Evolutionary conservation across 1,140 invertebrate genomes (phyloP), one percentile per base, ranked within the genome.

Genomic region (Brachionus plicatilis): DNA sequence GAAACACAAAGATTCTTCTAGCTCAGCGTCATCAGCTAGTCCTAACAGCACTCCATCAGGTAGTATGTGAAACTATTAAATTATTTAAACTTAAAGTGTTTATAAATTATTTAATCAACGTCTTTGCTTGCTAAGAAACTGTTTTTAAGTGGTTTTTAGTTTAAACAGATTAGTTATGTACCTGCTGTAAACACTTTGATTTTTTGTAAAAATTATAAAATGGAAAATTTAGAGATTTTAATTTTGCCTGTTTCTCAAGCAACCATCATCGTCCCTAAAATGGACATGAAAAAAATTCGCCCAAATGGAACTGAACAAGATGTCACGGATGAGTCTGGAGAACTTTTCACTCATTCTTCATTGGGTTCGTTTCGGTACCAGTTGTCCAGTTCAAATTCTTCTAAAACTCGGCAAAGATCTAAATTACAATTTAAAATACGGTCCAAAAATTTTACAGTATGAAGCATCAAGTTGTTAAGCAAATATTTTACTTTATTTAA

Each of bases 231-330:
- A 27, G 72, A 76, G 20, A 50, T 50, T 76, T 50, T 27, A 27
- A 76, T 76, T 76, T 76, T 76, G 47, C 72, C 72, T 20, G 47
- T 76, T 76, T 76, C n/a, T 50, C 72, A 50, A 50, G 24, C 20
- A 50, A 76, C 17, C 1, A 50, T 1, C 17, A 47, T 43, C 27
- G 72, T 24, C 6, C 24, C 20, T 27, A 47, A 50, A 24, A 47
- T 37, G 43, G 20, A 76, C 20, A 20, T 14, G 11, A 47, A 47
- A 75, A 75, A 75, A 43, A 50, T 27, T n/a, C 72, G 33, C 11
- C 9, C 6, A 7, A 47, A 76, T 76, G n/a, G n/a, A n/a, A n/a
- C n/a, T n/a, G 72, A 76, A 12, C 43, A 14, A 47, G 72, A 76
- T n/a, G 17, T 1, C 3, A 76, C 72, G 20, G 72, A 76, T 50